Conservation (phyloP, 2,888 invertebrate species). For the Chrysolina oricalcia region DNA sequence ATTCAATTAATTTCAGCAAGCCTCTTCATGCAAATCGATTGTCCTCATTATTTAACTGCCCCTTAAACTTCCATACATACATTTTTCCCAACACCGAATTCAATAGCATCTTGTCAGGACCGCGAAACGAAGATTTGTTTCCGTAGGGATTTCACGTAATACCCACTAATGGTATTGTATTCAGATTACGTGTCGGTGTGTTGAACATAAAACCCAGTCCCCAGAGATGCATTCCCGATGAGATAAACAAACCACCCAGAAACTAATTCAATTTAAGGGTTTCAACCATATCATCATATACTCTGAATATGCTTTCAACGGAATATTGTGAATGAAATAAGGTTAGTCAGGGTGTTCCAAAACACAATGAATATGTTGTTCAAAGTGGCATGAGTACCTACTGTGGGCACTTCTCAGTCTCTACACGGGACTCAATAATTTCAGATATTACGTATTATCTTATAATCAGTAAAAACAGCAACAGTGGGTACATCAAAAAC, state of each 20-base stretch:
- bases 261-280: not conserved
- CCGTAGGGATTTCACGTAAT: constrained; percentile 14
- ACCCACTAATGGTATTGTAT: constrained; percentile 30
- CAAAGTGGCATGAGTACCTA: no score
- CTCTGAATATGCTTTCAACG: not conserved
- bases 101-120: not conserved
- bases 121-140: not conserved
- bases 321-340: no score
- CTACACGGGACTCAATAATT: no score
- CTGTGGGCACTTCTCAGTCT: no score
- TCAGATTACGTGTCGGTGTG: constrained; percentile 22
- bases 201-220: not conserved
- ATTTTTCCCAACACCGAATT: not conserved
- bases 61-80: not conserved
- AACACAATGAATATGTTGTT: not conserved
- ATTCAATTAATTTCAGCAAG: no score
- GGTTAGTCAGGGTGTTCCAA: no score
- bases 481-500: no score
- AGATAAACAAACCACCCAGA: not conserved
- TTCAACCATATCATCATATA: not conserved
- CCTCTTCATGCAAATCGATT: not conserved
- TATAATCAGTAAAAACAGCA: no score
- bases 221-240: constrained; percentile 13
- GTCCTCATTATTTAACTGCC: not conserved
- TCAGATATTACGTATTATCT: no score